A percentile compares a stretch with the other conserved stretches of the same genome.
Evolutionary conservation across 1,140 invertebrate genomes (phyloP).

Genomic region (Plectrocnemia conspersa): DNA sequence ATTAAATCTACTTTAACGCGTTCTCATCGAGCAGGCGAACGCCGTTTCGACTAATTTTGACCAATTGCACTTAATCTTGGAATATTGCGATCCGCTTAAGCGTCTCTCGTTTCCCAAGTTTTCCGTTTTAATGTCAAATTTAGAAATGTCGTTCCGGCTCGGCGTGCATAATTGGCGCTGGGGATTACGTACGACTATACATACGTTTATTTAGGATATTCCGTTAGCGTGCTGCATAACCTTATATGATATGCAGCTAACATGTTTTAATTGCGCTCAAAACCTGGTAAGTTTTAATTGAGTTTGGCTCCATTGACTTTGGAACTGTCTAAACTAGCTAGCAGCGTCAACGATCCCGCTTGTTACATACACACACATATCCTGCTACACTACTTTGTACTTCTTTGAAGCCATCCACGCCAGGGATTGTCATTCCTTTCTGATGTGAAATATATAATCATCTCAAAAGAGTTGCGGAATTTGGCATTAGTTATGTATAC

Average conservation of each 20-base stretch:
- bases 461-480: not conserved
- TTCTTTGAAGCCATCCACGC: not conserved
- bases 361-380: not conserved
- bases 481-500: not conserved
- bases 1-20: no score
- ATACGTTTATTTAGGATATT: no score
- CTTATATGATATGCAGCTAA: constrained; percentile 29
- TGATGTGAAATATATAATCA: not conserved
- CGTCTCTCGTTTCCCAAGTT: no score
- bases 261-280: constrained; percentile 34
- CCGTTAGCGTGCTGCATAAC: constrained; percentile 22
- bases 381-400: constrained; percentile 8
- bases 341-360: not conserved
- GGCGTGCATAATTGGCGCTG: no score
- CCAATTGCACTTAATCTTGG: no score
- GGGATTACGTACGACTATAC: no score
- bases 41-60: no score
- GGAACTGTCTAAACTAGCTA: constrained; percentile 28
- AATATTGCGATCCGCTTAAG: no score
- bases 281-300: constrained; percentile 36
- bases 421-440: not conserved
- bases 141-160: no score
- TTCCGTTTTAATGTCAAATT: no score
- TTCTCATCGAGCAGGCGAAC: no score
- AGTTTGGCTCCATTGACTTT: constrained; percentile 36